Evolutionary conservation across 2,113 vertebrate species (phyloP).

Genomic region (Lota lota): DNA sequence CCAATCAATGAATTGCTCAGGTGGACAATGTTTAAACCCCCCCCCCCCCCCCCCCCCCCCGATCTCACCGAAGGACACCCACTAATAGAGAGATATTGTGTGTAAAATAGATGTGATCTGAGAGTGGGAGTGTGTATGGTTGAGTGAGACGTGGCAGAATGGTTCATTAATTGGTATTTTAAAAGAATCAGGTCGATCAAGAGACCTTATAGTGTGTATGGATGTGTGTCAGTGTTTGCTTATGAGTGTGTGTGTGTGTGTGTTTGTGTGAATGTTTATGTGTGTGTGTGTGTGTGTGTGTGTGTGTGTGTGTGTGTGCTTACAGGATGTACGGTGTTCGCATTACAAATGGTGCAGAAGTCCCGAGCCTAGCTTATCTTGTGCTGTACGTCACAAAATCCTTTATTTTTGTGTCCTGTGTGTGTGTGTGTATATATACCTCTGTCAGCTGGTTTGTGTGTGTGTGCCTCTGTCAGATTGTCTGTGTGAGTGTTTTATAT

Average conservation of each 20-base stretch:
- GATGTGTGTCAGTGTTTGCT: too few relatives aligned
- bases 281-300: too few relatives aligned
- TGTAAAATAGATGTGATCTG: constrained; percentile 8
- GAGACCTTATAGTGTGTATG: constrained; percentile 3
- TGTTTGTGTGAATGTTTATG: too few relatives aligned
- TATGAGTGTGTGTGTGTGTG: too few relatives aligned
- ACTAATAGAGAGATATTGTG: background rate
- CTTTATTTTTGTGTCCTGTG: too few relatives aligned
- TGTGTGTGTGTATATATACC: constrained; percentile 3
- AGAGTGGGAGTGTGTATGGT: background rate
- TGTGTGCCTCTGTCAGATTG: background rate
- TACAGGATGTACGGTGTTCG: too few relatives aligned
- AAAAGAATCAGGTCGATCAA: constrained; percentile 27
- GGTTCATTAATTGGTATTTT: background rate
- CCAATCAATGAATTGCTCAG: constrained; percentile 8
- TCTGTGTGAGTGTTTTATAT: too few relatives aligned
- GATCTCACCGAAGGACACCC: background rate
- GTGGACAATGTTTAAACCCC: constrained; percentile 6
- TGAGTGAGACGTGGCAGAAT: constrained; percentile 1
- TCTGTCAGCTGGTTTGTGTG: background rate
- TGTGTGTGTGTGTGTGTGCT: too few relatives aligned
- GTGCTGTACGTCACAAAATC: too few relatives aligned
- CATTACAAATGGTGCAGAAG: too few relatives aligned
- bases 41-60: background rate
- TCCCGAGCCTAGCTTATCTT: too few relatives aligned